Conservation (phyloP, 2,113 vertebrate genomes). For the Alligator sinensis region DNA sequence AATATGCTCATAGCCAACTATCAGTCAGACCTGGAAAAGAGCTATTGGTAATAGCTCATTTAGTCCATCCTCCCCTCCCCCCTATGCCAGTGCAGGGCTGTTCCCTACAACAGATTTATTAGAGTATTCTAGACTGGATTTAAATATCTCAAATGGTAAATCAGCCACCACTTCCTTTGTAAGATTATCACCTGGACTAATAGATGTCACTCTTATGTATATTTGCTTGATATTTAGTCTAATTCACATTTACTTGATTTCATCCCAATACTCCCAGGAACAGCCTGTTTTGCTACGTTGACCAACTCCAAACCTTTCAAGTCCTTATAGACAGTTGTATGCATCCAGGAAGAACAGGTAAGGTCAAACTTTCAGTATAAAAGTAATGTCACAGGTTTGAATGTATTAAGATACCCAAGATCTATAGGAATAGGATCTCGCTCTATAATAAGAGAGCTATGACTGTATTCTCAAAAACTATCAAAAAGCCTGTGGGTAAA, state of each 20-base stretch:
- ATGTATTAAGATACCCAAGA: slow-evolving; percentile 9
- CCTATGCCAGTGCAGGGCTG: slow-evolving; percentile 53
- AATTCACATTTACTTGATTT: not conserved
- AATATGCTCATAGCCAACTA: slow-evolving; percentile 45
- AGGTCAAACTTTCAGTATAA: not conserved
- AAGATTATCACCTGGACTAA: not conserved
- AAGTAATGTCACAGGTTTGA: not conserved
- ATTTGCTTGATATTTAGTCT: not conserved
- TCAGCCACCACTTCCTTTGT: slow-evolving; percentile 2
- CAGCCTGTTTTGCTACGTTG: not conserved
- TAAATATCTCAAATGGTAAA: slow-evolving; percentile 37
- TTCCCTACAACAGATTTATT: slow-evolving; percentile 47
- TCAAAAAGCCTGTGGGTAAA: not conserved
- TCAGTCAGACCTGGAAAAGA: slow-evolving; percentile 67
- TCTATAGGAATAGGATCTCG: not conserved
- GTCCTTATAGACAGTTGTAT: not conserved
- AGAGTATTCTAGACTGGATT: slow-evolving; percentile 42
- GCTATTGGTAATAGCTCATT: slow-evolving; percentile 69
- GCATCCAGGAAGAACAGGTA: not conserved
- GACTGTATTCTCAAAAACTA: not conserved
- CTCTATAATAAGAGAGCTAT: not conserved
- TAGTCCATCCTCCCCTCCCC: slow-evolving; percentile 29
- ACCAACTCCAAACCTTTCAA: not conserved
- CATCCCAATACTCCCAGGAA: not conserved
- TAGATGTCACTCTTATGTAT: not conserved